Percentiles rank a stretch among this genome's conserved stretches.
phyloP scores from a whole-genome alignment of 2,888 invertebrate species.

The Anodontia alba region DNA sequence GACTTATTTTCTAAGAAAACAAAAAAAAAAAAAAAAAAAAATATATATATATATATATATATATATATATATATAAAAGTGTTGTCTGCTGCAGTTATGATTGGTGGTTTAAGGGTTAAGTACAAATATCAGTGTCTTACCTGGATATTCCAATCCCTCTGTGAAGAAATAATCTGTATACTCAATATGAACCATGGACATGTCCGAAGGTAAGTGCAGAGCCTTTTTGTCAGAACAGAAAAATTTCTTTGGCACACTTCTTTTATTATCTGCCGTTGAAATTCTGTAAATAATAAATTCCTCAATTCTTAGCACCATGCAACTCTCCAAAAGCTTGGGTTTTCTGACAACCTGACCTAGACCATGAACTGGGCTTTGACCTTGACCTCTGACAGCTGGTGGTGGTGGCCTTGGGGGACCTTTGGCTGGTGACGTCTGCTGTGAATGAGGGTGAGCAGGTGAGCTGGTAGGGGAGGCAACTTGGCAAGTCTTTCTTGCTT shows the following conservation, averaged over 20 bases:
- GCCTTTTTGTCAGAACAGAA: conserved; percentile 87
- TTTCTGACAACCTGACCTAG: conserved; percentile 49
- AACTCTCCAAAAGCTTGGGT: conserved; percentile 92
- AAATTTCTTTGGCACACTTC: conserved; percentile 91
- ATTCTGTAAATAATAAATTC: conserved; percentile 96
- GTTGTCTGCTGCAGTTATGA: too few relatives aligned
- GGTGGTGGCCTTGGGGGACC: conserved; percentile 35
- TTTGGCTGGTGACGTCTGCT: conserved; percentile 40
- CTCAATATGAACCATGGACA: conserved; percentile 97
- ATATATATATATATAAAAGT: too few relatives aligned
- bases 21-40: too few relatives aligned
- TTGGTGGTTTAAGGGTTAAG: too few relatives aligned
- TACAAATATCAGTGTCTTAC: too few relatives aligned
- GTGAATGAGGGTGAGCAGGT: conserved; percentile 54
- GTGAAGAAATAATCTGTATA: conserved; percentile 97
- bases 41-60: too few relatives aligned
- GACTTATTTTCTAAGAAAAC: too few relatives aligned
- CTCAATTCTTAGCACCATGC: conserved; percentile 94
- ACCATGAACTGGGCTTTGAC: conserved; percentile 43
- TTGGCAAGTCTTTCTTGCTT: conserved; percentile 70
- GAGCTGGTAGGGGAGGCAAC: conserved; percentile 67
- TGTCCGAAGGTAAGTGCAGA: conserved; percentile 94
- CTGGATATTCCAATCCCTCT: conserved; percentile 87
- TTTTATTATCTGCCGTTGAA: conserved; percentile 87
- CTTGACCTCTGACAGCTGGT: conserved; percentile 20